These are phyloP conservation scores for Sebastes hubbsi DNA, from an alignment of 2,797 vertebrate species.

Conservation along the genomic window DNA sequence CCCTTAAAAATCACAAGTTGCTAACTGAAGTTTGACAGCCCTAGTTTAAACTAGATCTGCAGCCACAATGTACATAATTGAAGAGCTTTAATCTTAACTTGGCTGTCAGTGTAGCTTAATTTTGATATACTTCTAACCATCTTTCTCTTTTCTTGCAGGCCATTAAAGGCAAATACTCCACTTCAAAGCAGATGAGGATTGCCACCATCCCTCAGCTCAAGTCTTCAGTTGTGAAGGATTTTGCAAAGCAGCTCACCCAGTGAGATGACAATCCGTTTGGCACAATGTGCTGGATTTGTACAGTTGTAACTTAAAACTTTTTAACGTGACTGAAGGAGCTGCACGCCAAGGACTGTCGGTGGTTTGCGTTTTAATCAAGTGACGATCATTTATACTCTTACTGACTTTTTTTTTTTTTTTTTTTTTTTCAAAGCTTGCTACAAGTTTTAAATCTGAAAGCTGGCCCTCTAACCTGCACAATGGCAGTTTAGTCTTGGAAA, in stretches of 20 bases:
- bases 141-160: conserved; percentile 71
- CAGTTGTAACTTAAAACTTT: conserved; percentile 54
- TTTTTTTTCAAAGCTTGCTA: background rate
- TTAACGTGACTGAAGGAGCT: background rate
- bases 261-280: conserved; percentile 41
- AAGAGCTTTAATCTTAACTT: background rate
- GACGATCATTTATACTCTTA: background rate
- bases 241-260: conserved; percentile 74
- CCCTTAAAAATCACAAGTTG: no score
- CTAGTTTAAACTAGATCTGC: background rate
- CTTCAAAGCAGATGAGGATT: conserved; percentile 79
- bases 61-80: no score
- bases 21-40: no score
- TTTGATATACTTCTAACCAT: background rate
- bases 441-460: background rate
- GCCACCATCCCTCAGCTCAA: conserved; percentile 82
- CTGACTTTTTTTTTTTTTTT: background rate
- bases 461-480: background rate
- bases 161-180: conserved; percentile 87
- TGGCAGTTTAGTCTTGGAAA: background rate
- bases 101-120: no score
- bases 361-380: conserved; percentile 4
- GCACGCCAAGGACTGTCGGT: background rate
- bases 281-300: conserved; percentile 60
- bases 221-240: conserved; percentile 75